Conservation (phyloP, 1,140 invertebrate genomes). For the Aphaenogaster rudis region DNA sequence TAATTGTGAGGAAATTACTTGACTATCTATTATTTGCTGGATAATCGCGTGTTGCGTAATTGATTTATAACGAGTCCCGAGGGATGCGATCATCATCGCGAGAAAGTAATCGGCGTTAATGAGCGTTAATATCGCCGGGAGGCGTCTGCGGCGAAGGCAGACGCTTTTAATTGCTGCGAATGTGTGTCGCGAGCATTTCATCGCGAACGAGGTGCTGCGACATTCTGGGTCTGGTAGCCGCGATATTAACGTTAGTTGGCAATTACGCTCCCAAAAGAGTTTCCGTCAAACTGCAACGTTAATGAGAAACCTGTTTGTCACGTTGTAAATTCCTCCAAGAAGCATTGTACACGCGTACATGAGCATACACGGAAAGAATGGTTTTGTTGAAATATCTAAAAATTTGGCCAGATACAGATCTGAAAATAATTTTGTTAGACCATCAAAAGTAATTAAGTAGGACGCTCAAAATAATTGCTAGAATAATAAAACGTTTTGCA, state of each 20-base stretch:
- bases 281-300: slow-evolving; percentile 39
- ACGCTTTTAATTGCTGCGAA: slow-evolving; percentile 33
- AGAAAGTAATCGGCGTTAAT: neutral
- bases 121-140: slow-evolving; percentile 24
- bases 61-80: neutral
- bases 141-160: neutral
- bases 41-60: neutral
- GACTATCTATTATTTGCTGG: neutral
- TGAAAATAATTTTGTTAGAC: no score
- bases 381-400: no score
- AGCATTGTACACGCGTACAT: neutral
- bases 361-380: neutral
- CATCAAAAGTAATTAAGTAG: no score
- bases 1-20: neutral
- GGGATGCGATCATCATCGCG: neutral
- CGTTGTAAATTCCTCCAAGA: neutral
- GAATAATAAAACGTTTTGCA: no score
- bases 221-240: slow-evolving; percentile 23
- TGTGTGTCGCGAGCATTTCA: neutral
- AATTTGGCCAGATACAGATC: no score
- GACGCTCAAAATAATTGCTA: no score
- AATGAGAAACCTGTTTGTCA: slow-evolving; percentile 54
- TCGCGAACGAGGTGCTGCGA: neutral
- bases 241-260: slow-evolving; percentile 23
- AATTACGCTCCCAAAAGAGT: slow-evolving; percentile 40